Base-by-base conservation (phyloP, 2,888 invertebrate species). In the Polia nebulosa region DNA sequence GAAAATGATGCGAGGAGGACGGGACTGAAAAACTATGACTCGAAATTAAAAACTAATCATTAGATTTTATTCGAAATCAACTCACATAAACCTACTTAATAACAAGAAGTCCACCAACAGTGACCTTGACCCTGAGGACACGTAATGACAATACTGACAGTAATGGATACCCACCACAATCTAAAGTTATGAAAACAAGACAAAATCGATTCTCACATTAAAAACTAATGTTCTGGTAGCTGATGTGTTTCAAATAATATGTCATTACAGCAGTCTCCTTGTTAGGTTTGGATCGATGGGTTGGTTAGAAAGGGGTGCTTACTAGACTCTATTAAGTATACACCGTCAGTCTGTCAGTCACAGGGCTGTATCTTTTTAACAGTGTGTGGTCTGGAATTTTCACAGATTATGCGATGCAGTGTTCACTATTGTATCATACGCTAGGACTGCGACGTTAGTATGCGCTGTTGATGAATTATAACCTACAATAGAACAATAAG, bases 171-270 rank as follows among this genome's bases (percentile, higher is more conserved):
- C 51, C 17, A 41, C 20, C 6, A 5, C 20, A 20, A 39, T 47
- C 5, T n/a, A 11, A n/a, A 59, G 17, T 59, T 11, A 51, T 36
- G 22, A 20, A 72, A 62, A 52, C 13, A 44, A 55, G 15, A 55
- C 5, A 25, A 36, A 65, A 74, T 56, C 55, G 25, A 65, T 65
- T 20, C 3, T 51, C 29, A 41, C 56, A 45, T 52, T 27, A 32
- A 27, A 27, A 11, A 11, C 45, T 36, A 57, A 67, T 44, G 22
- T 17, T 25, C 11, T 13, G 8, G 2, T 11, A 6, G 20, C 27
- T 58, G 47, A 52, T 47, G 41, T 39, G n/a, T 72, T 57, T 72
- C 25, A 27, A 75, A 72, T 57, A 36, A 61, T 45, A 51, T 49
- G 53, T 66, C 53, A 55, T 58, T 66, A 45, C 9, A 22, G 39